Evolutionary conservation across 2,888 invertebrate genomes (phyloP).

Genomic region (Calameuta idolon): DNA sequence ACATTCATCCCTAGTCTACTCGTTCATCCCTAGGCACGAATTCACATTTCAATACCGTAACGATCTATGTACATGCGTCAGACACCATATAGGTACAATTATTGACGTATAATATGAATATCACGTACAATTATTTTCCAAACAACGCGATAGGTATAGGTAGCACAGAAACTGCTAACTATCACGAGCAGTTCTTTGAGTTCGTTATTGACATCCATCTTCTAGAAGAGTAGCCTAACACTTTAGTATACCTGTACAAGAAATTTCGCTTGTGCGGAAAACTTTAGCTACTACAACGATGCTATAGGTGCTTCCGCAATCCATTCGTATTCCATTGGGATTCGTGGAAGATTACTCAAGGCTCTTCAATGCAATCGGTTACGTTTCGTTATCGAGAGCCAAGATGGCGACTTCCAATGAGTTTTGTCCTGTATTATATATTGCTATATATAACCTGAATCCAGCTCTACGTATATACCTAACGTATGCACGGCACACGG

Average conservation of each 20-base stretch:
- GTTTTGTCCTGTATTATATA: background rate
- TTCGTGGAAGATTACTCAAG: constrained; percentile 34
- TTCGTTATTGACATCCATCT: too few species aligned
- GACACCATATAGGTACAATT: too few species aligned
- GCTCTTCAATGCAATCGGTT: constrained; percentile 28
- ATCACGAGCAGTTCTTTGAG: too few species aligned
- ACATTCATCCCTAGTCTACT: too few species aligned
- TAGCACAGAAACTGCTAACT: too few species aligned
- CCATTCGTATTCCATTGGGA: constrained; percentile 23
- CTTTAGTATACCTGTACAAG: background rate
- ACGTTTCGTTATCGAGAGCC: background rate
- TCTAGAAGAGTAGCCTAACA: too few species aligned
- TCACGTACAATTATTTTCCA: too few species aligned
- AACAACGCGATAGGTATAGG: too few species aligned
- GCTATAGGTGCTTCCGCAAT: constrained; percentile 24
- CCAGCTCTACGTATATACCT: background rate
- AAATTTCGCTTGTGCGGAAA: background rate
- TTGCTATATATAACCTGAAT: background rate
- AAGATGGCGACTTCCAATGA: background rate
- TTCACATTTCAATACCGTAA: too few species aligned
- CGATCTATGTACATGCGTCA: too few species aligned
- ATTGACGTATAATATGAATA: too few species aligned
- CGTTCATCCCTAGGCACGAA: too few species aligned
- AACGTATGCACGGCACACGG: background rate
- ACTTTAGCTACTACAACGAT: background rate